Evolutionary conservation across 2,797 vertebrate genomes (phyloP).

Genomic region (Platyrinchus mystaceus): DNA sequence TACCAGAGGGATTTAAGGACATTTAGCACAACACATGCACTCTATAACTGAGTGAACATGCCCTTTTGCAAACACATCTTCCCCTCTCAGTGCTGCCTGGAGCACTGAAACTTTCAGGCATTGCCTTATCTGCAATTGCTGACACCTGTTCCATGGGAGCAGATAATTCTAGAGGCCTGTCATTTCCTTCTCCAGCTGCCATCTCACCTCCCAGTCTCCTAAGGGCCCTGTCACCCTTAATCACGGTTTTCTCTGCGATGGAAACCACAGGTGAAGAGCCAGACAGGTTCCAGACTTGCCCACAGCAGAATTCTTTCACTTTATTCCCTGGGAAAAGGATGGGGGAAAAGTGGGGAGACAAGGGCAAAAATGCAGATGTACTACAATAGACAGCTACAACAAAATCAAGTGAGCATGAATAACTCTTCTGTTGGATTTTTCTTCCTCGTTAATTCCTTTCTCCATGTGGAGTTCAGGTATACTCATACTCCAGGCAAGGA

Average conservation of each 20-base stretch:
- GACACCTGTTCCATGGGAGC: conserved; percentile 24
- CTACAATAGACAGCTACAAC: not conserved
- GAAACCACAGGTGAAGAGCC: conserved; percentile 38
- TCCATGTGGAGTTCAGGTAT: not conserved
- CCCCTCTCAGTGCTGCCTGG: conserved; percentile 17
- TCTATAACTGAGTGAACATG: conserved; percentile 7
- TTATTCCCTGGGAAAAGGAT: not conserved
- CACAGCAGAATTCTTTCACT: conserved; percentile 15
- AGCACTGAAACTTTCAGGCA: conserved; percentile 25
- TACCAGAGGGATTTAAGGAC: conserved; percentile 45
- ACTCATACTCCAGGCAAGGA: not conserved
- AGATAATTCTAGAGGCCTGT: conserved; percentile 30
- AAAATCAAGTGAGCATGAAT: not conserved
- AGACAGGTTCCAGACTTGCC: conserved; percentile 54
- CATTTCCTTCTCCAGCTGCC: conserved; percentile 36
- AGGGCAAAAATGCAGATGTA: not conserved
- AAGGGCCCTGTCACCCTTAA: conserved; percentile 41
- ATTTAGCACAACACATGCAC: conserved; percentile 45
- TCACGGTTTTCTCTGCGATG: not conserved
- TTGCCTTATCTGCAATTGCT: not conserved
- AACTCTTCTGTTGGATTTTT: not conserved
- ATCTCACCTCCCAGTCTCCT: conserved; percentile 48
- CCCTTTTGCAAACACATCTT: conserved; percentile 55
- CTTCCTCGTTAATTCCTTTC: not conserved
- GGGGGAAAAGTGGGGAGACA: not conserved